phyloP scores from a whole-genome alignment of 2,888 invertebrate genomes.

The Parnassius mnemosyne region DNA sequence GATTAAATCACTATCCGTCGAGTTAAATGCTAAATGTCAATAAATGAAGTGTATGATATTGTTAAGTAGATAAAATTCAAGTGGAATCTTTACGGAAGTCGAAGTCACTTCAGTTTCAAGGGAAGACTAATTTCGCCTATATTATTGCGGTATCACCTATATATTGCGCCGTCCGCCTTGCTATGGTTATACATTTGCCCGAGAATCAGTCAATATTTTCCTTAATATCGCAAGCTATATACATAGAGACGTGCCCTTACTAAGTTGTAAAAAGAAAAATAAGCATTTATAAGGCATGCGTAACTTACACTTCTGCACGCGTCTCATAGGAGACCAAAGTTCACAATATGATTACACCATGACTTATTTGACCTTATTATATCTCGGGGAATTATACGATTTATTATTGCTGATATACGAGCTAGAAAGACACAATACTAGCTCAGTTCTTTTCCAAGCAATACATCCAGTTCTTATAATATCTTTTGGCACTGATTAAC shows the following conservation, averaged over 20 bases:
- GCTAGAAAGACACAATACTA: background rate
- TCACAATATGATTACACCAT: too few species aligned
- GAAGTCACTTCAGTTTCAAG: conserved; percentile 1
- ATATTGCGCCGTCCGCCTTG: too few species aligned
- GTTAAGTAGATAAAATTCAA: conserved; percentile 31
- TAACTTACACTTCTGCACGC: background rate
- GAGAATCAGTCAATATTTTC: conserved; percentile 7
- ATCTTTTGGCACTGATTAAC: conserved; percentile 24
- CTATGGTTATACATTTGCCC: too few species aligned
- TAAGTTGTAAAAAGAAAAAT: conserved; percentile 6
- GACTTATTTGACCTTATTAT: too few species aligned
- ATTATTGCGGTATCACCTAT: too few species aligned
- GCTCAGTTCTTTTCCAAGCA: background rate
- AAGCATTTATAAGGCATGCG: conserved; percentile 9
- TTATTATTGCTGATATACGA: background rate
- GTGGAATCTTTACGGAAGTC: conserved; percentile 30
- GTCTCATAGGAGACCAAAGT: background rate
- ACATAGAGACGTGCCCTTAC: background rate
- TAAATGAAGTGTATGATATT: conserved; percentile 25
- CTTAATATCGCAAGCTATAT: background rate
- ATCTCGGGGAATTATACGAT: background rate
- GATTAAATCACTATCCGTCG: conserved; percentile 13
- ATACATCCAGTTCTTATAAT: background rate
- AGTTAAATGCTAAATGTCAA: conserved; percentile 25
- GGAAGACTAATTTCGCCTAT: background rate